Percentiles rank a stretch among this genome's conserved stretches.
Evolutionary conservation across 1,140 invertebrate genomes (phyloP).

Genomic region (Aethina tumida): DNA sequence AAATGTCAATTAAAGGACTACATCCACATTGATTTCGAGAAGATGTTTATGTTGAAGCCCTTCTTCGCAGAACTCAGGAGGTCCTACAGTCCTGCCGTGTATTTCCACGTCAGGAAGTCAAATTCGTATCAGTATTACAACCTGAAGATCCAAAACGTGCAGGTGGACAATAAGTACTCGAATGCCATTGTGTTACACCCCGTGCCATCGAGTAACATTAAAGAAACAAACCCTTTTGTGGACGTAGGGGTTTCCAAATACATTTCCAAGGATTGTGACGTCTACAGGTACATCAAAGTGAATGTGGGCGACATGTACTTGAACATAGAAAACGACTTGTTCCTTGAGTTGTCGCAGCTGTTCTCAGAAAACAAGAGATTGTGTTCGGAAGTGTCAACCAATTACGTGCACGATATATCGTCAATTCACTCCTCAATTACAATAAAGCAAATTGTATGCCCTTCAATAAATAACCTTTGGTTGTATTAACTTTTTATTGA

Average conservation of each 20-base stretch:
- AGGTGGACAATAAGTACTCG: slow-evolving; percentile 77
- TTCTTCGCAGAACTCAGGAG: slow-evolving; percentile 70
- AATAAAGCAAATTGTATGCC: slow-evolving; percentile 17
- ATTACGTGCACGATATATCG: slow-evolving; percentile 25
- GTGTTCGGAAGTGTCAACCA: slow-evolving; percentile 13
- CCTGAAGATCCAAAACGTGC: slow-evolving; percentile 48
- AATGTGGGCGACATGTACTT: slow-evolving; percentile 61
- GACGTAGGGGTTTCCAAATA: slow-evolving; percentile 54
- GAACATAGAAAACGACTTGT: slow-evolving; percentile 67
- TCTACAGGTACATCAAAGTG: slow-evolving; percentile 62
- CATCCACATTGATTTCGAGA: slow-evolving; percentile 66
- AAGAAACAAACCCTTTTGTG: slow-evolving; percentile 49
- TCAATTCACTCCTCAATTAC: slow-evolving; percentile 21
- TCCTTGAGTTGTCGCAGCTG: slow-evolving; percentile 35
- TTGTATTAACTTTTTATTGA: background rate
- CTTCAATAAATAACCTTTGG: background rate
- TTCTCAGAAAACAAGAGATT: slow-evolving; percentile 22
- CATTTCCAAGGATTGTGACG: slow-evolving; percentile 33
- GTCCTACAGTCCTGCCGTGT: slow-evolving; percentile 64
- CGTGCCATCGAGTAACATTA: slow-evolving; percentile 30
- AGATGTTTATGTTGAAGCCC: slow-evolving; percentile 82
- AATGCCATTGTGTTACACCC: slow-evolving; percentile 69
- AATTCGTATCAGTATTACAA: slow-evolving; percentile 57
- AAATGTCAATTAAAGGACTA: slow-evolving; percentile 69
- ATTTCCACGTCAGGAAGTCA: slow-evolving; percentile 63